Percentiles rank a stretch among this genome's conserved stretches.
Conservation (phyloP, 2,113 vertebrate genomes). For the Montifringilla adamsi region DNA sequence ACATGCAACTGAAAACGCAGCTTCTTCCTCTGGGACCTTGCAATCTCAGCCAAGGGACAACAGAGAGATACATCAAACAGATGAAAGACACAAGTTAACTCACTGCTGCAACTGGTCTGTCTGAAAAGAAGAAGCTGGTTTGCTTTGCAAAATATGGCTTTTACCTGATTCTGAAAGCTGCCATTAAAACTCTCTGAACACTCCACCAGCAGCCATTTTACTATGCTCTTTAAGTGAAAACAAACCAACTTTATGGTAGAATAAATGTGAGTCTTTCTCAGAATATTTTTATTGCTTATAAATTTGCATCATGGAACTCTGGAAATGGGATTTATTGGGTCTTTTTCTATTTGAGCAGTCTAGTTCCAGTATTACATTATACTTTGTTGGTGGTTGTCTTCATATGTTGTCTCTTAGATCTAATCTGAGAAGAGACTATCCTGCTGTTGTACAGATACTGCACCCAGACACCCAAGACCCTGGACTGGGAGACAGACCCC, state of each 20-base stretch:
- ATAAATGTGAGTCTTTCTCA: neutral
- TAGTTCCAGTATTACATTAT: neutral
- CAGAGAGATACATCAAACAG: neutral
- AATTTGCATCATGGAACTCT: neutral
- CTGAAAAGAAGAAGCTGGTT: neutral
- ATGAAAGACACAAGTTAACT: neutral
- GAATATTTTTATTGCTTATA: neutral
- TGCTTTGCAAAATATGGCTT: neutral
- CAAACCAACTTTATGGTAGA: neutral
- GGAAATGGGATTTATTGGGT: neutral
- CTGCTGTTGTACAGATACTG: neutral
- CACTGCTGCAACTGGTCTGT: neutral
- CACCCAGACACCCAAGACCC: neutral
- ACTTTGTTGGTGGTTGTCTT: neutral
- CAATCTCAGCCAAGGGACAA: constrained; percentile 11
- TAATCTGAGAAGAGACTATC: neutral
- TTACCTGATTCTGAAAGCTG: neutral
- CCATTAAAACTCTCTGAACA: neutral
- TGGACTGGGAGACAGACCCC: neutral
- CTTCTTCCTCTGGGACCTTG: constrained; percentile 34
- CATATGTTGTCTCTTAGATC: neutral
- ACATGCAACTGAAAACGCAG: constrained; percentile 18
- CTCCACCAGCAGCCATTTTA: neutral
- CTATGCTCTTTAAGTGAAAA: neutral
- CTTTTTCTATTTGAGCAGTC: neutral